Conservation (phyloP, 2,888 invertebrate species). For the Ariolimax columbianus region DNA sequence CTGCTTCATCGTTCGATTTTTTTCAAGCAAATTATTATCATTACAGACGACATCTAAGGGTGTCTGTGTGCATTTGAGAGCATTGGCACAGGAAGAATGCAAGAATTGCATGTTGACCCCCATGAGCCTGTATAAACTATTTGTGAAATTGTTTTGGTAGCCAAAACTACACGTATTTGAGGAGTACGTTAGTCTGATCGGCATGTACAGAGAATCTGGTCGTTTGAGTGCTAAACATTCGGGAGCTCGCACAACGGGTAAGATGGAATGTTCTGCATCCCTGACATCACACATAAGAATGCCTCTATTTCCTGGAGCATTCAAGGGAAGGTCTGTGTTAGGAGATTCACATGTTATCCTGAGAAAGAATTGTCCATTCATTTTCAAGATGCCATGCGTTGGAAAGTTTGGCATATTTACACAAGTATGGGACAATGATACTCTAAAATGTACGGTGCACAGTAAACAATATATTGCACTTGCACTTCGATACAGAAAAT, state of each 20-base stretch:
- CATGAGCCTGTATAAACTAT: not conserved
- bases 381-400: not conserved
- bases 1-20: not conserved
- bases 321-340: slow-evolving; percentile 10
- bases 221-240: not conserved
- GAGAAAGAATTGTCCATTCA: not conserved
- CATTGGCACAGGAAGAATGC: not conserved
- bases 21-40: not conserved
- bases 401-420: not conserved
- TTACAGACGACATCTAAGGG: not conserved
- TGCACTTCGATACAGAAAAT: too few species aligned
- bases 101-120: not conserved
- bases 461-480: not conserved
- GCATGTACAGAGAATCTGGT: not conserved
- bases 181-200: not conserved
- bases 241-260: not conserved
- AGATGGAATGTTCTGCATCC: not conserved
- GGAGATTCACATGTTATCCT: not conserved
- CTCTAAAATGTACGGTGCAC: not conserved
- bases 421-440: not conserved
- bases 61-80: not conserved
- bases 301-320: slow-evolving; percentile 22
- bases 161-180: not conserved
- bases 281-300: slow-evolving; percentile 12
- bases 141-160: too few species aligned